Percentiles rank a stretch among this genome's conserved stretches.
Conservation (phyloP, 2,888 invertebrate species). For the Aporophyla lueneburgensis region DNA sequence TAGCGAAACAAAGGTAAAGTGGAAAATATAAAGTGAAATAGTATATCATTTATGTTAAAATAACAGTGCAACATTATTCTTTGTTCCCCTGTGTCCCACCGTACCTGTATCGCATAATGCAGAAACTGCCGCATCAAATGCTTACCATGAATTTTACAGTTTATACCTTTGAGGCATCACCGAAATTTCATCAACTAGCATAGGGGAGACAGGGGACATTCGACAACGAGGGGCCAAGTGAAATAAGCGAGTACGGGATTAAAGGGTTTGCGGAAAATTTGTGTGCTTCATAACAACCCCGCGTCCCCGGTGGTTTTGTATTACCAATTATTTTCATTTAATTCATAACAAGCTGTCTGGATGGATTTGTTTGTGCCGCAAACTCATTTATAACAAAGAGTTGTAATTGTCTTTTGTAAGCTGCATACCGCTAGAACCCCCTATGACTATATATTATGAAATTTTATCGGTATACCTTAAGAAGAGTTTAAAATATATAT, state of each 20-base stretch:
- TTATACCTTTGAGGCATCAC: slow-evolving; percentile 79
- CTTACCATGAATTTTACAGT: slow-evolving; percentile 82
- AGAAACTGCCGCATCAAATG: slow-evolving; percentile 78
- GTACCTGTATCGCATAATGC: slow-evolving; percentile 73
- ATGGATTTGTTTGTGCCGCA: slow-evolving; percentile 64
- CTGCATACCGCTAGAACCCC: slow-evolving; percentile 5
- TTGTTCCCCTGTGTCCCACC: slow-evolving; percentile 76
- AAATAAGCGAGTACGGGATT: slow-evolving; percentile 88
- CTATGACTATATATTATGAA: slow-evolving; percentile 11
- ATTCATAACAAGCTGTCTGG: slow-evolving; percentile 81
- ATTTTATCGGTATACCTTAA: not conserved
- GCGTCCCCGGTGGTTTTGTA: slow-evolving; percentile 86
- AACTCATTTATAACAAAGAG: slow-evolving; percentile 68
- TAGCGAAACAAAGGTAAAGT: slow-evolving; percentile 36
- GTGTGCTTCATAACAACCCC: slow-evolving; percentile 85
- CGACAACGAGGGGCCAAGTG: slow-evolving; percentile 88
- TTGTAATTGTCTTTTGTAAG: slow-evolving; percentile 35
- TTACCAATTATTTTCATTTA: slow-evolving; percentile 90
- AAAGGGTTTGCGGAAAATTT: slow-evolving; percentile 90
- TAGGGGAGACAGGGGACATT: slow-evolving; percentile 75
- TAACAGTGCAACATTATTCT: slow-evolving; percentile 73
- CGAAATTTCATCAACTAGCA: slow-evolving; percentile 86
- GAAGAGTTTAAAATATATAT: not conserved
- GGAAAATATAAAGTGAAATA: slow-evolving; percentile 61
- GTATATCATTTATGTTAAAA: slow-evolving; percentile 71